Percentiles rank a stretch among this genome's conserved stretches.
These are phyloP conservation scores for Falco cherrug DNA, from an alignment of 2,797 vertebrate species.

Conservation along the genomic window DNA sequence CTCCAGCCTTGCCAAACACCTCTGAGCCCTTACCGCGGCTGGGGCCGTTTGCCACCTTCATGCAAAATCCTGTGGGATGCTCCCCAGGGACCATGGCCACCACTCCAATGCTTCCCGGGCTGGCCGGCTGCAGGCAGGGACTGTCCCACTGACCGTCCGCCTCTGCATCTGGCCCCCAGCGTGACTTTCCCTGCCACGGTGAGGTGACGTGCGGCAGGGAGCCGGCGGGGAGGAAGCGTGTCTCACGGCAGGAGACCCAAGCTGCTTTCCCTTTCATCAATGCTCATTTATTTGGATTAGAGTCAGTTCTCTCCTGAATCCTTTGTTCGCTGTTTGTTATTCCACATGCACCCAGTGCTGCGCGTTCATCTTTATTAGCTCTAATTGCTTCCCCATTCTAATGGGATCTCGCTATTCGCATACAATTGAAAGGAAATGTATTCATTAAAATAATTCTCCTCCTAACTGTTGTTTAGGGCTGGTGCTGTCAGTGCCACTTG, in stretches of 20 bases:
- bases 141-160: not conserved
- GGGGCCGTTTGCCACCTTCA: not conserved
- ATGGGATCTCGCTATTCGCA: slow-evolving; percentile 80
- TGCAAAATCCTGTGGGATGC: not conserved
- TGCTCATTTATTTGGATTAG: slow-evolving; percentile 71
- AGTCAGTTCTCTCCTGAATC: slow-evolving; percentile 64
- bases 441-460: slow-evolving; percentile 83
- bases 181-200: not conserved
- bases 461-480: slow-evolving; percentile 74
- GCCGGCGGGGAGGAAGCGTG: not conserved
- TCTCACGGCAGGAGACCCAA: slow-evolving; percentile 55
- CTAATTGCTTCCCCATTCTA: slow-evolving; percentile 85
- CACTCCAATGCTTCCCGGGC: not conserved
- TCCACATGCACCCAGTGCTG: slow-evolving; percentile 63
- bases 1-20: not conserved
- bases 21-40: not conserved
- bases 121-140: not conserved
- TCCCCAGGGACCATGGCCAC: not conserved
- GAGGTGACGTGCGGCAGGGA: not conserved
- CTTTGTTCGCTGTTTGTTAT: slow-evolving; percentile 79
- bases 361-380: slow-evolving; percentile 83
- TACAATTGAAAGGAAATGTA: slow-evolving; percentile 83
- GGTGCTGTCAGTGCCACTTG: slow-evolving; percentile 62
- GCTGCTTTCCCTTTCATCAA: slow-evolving; percentile 55
- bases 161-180: not conserved